Evolutionary conservation across 2,888 invertebrate genomes (phyloP).

Genomic region (Epicampocera succincta): DNA sequence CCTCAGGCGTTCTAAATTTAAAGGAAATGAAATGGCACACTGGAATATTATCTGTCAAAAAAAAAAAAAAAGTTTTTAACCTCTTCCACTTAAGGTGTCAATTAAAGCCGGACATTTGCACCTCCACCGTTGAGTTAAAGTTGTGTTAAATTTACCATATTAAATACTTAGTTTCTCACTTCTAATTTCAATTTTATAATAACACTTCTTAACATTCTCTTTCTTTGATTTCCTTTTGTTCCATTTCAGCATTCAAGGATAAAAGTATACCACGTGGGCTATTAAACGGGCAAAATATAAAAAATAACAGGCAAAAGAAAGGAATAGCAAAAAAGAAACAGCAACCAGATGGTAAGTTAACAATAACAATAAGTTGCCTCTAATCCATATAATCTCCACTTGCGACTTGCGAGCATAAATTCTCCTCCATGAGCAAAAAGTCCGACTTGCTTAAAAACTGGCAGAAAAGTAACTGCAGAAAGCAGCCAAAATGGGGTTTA

Average conservation of each 20-base stretch:
- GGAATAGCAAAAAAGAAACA: slow-evolving; percentile 18
- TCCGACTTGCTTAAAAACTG: slow-evolving; percentile 11
- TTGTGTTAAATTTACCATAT: slow-evolving; percentile 42
- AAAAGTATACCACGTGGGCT: slow-evolving; percentile 62
- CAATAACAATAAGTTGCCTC: slow-evolving; percentile 62
- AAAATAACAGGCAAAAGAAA: slow-evolving; percentile 13
- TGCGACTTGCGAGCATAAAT: slow-evolving; percentile 9
- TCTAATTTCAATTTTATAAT: slow-evolving; percentile 43
- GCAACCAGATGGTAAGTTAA: slow-evolving; percentile 65
- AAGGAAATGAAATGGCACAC: too few species aligned
- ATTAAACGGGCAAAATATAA: slow-evolving; percentile 33
- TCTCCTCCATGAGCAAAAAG: not conserved
- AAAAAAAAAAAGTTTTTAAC: not conserved
- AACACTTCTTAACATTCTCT: slow-evolving; percentile 45
- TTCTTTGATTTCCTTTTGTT: slow-evolving; percentile 28
- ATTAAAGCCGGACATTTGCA: slow-evolving; percentile 1
- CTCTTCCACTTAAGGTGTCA: not conserved
- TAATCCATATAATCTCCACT: slow-evolving; percentile 51
- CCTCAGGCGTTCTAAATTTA: too few species aligned
- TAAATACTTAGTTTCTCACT: slow-evolving; percentile 41
- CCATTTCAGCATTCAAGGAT: slow-evolving; percentile 66
- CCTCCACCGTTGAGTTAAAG: not conserved
- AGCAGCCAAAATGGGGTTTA: slow-evolving; percentile 42
- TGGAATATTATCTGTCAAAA: too few species aligned
- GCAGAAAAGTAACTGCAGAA: slow-evolving; percentile 4